A percentile compares a stretch with the other conserved stretches of the same genome.
Conservation (phyloP, 2,888 invertebrate genomes). For the Oeneis ivallda region DNA sequence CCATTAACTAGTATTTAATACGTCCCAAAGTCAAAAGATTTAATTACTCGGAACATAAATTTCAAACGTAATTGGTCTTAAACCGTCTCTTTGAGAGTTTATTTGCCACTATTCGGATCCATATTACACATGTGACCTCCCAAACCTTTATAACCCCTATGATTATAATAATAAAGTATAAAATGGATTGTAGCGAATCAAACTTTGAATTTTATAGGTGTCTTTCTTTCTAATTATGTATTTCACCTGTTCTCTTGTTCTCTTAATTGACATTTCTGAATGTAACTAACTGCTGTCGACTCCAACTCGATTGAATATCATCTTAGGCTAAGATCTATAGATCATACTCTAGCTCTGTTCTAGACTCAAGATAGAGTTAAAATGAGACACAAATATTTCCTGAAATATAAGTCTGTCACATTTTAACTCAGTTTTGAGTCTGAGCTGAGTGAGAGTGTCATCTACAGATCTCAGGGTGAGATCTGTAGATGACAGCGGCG, state of each 20-base stretch:
- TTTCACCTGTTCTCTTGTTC: background rate
- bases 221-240: constrained; percentile 10
- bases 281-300: background rate
- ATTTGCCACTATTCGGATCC: background rate
- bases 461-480: no score
- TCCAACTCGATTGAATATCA: background rate
- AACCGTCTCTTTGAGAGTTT: background rate
- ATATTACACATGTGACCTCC: background rate
- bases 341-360: no score
- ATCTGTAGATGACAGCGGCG: no score
- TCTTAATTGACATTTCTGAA: background rate
- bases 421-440: no score
- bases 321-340: no score
- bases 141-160: background rate
- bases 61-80: background rate
- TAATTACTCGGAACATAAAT: constrained; percentile 9
- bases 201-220: background rate
- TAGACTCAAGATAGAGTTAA: no score
- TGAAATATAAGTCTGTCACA: no score
- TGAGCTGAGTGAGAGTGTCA: no score
- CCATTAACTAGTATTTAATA: background rate
- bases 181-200: background rate
- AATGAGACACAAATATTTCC: no score
- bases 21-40: constrained; percentile 1
- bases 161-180: background rate